A percentile compares a stretch with the other conserved stretches of the same genome.
phyloP scores from a whole-genome alignment of 2,888 invertebrate species.

The Cheilosia variabilis region DNA sequence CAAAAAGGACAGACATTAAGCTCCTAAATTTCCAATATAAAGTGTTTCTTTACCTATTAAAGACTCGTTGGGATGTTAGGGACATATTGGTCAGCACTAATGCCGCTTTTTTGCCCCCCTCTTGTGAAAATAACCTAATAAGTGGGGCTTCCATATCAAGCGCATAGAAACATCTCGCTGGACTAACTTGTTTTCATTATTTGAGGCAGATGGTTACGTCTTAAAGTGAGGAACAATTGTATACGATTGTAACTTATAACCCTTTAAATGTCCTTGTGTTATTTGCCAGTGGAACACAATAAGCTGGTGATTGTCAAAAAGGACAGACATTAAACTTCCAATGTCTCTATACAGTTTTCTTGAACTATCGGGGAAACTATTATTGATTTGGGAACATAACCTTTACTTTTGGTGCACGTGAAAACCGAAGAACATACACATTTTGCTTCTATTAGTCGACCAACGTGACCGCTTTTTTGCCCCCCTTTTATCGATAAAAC shows the following conservation, averaged over 20 bases:
- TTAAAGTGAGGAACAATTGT: slow-evolving; percentile 14
- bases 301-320: slow-evolving; percentile 81
- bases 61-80: slow-evolving; percentile 4
- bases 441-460: slow-evolving; percentile 37
- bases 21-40: slow-evolving; percentile 79
- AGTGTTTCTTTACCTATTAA: slow-evolving; percentile 62
- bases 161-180: slow-evolving; percentile 53
- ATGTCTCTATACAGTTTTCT: slow-evolving; percentile 80
- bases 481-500: slow-evolving; percentile 28
- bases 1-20: slow-evolving; percentile 81
- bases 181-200: background rate
- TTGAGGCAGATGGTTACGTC: background rate
- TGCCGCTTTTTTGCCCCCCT: slow-evolving; percentile 57
- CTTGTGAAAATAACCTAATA: slow-evolving; percentile 26
- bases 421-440: too few species aligned
- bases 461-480: slow-evolving; percentile 66
- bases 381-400: slow-evolving; percentile 26
- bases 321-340: slow-evolving; percentile 80
- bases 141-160: slow-evolving; percentile 56
- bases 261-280: slow-evolving; percentile 81
- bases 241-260: background rate
- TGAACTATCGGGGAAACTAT: background rate
- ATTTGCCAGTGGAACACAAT: slow-evolving; percentile 78
- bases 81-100: slow-evolving; percentile 54
- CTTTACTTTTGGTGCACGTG: too few species aligned